Base-by-base conservation (phyloP, 37 sponge, comb jelly and placozoan species). In the Halisarca cf. caerulea region DNA sequence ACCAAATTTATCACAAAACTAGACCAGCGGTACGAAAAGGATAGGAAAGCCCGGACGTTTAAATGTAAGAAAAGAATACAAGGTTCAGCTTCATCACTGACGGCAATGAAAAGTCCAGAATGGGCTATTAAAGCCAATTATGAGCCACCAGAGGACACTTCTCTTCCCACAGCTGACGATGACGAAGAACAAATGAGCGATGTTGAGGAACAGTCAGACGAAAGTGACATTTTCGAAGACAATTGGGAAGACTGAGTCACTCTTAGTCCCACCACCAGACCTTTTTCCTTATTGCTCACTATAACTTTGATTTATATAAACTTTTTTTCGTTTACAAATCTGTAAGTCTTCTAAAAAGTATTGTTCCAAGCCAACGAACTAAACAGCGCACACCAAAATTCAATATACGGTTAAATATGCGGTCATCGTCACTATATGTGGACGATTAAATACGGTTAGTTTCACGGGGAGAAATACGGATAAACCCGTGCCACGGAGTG, bases 1-100 rank as follows among this genome's bases (percentile, higher is more conserved):
- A 71, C 73, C 23, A 71, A 37, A 17, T 71, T 71, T 37, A 71
- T 71, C 40, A 71, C 23, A 71, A 71, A 71, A 37, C 73, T 71
- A 7, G 73, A 71, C 41, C 20, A 71, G 7, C 37, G 73, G 73
- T 30, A 71, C 73, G 30, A 71, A 30, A 71, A 37, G 41, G 73
- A 71, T 32, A 33, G 41, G 73, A 30, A 30, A 18, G 30, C 20
- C 73, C 23, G 73, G 7, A 71, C 11, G 32, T 21, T 71, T 9
- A 23, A 71, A 32, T 23, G 32, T 7, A 71, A 71, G 41, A 32
- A 71, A 38, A 71, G 73, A 71, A 30, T 71, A 18, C 30, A 30
- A 39, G 73, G 73, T 17, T 30, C 32, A 18, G 32, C 73, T 30
- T 71, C 73, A 71, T 37, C 20, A 21, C 73, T 71, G 41, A 35